Percentiles rank a stretch among this genome's conserved stretches.
These are phyloP conservation scores for Leptogaster cylindrica DNA, from an alignment of 2,888 invertebrate genomes.

Conservation along the genomic window DNA sequence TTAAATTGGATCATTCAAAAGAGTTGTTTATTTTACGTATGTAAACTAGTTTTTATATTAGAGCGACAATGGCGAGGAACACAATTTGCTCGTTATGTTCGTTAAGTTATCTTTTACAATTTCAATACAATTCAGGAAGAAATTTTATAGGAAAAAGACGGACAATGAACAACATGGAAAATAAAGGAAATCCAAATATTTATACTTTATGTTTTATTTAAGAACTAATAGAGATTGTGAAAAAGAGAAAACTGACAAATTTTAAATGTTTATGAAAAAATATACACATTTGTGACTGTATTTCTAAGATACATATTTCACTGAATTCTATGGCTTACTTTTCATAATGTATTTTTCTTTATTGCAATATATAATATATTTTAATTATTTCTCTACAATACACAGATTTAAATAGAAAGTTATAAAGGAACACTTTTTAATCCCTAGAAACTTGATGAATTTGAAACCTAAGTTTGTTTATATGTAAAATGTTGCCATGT, in stretches of 20 bases:
- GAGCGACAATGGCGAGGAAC: too few relatives aligned
- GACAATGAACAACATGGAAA: too few relatives aligned
- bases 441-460: constrained; percentile 19
- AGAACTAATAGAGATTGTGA: constrained; percentile 25
- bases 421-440: not conserved
- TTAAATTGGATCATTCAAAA: too few relatives aligned
- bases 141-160: too few relatives aligned
- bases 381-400: not conserved
- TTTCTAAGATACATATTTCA: constrained; percentile 17
- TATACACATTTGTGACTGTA: constrained; percentile 28
- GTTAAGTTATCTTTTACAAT: too few relatives aligned
- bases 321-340: not conserved
- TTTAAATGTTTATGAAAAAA: constrained; percentile 34
- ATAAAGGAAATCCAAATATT: not conserved
- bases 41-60: too few relatives aligned
- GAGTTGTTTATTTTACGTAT: too few relatives aligned
- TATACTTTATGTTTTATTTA: constrained; percentile 17
- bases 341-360: constrained; percentile 6
- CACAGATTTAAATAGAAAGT: constrained; percentile 1
- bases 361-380: constrained; percentile 5
- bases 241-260: constrained; percentile 16
- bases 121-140: too few relatives aligned
- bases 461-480: constrained; percentile 22
- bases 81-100: too few relatives aligned
- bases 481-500: not conserved